Evolutionary conservation across 35 echinoderm and acorn worm species (phyloP).

Genomic region (Holothuria glaberrima): DNA sequence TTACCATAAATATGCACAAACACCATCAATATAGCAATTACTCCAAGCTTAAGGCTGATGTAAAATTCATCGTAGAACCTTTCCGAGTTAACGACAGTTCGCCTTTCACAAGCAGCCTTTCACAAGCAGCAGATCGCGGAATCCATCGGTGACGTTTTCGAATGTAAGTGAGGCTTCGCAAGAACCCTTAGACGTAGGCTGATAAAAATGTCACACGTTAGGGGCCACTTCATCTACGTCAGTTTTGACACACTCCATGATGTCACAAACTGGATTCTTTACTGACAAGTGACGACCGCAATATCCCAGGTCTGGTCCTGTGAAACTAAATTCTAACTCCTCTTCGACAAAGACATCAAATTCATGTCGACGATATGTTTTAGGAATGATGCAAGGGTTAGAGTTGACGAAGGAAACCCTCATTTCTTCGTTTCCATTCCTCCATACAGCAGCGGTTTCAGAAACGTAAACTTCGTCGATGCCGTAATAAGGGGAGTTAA

Average conservation of each 20-base stretch:
- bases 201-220: slow-evolving; percentile 3
- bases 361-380: too few species aligned
- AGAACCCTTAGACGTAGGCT: neutral
- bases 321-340: neutral
- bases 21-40: too few species aligned
- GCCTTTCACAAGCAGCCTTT: neutral
- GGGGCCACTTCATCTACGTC: neutral
- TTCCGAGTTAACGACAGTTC: neutral
- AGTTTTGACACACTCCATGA: slow-evolving; percentile 2
- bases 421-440: too few species aligned
- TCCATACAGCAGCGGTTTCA: too few species aligned
- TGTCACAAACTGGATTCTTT: neutral
- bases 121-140: neutral
- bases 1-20: too few species aligned
- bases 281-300: neutral
- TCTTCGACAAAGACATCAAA: too few species aligned
- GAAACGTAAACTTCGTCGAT: too few species aligned
- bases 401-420: too few species aligned
- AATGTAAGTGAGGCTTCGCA: neutral
- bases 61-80: neutral
- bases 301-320: neutral
- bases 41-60: too few species aligned
- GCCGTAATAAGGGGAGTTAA: too few species aligned
- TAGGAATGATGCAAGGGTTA: too few species aligned
- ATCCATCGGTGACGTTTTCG: neutral